A percentile compares a stretch with the other conserved stretches of the same genome.
Evolutionary conservation across 2,797 vertebrate genomes (phyloP).

Genomic region (Periophthalmus magnuspinnatus): DNA sequence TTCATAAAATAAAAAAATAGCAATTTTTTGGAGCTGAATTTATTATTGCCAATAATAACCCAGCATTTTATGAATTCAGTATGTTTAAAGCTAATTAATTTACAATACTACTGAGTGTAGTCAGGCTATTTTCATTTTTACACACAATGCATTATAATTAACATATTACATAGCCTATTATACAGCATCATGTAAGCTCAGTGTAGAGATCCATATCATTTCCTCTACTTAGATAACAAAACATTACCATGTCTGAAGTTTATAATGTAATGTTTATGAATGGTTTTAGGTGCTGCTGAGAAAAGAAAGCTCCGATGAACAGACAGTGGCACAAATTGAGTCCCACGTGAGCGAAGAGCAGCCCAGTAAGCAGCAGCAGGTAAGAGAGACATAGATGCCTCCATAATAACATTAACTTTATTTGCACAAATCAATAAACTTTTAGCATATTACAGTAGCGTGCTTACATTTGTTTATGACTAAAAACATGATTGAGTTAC

Average conservation of each 20-base stretch:
- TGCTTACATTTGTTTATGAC: too few species aligned
- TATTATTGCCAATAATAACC: too few species aligned
- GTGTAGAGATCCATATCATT: too few species aligned
- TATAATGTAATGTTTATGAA: neutral
- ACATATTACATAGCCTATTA: too few species aligned
- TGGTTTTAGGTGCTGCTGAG: constrained; percentile 72
- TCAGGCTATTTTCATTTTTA: too few species aligned
- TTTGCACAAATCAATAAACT: constrained; percentile 1
- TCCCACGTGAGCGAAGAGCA: constrained; percentile 42
- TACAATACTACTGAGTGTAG: too few species aligned
- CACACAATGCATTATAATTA: too few species aligned
- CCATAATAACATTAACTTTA: neutral
- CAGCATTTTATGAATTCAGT: too few species aligned
- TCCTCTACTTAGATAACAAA: neutral
- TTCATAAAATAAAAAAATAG: neutral
- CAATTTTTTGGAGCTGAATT: too few species aligned
- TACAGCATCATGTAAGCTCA: too few species aligned
- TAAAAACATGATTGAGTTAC: too few species aligned
- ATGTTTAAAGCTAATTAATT: too few species aligned
- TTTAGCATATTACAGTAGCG: neutral
- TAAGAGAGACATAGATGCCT: constrained; percentile 31
- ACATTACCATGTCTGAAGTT: neutral
- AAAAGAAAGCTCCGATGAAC: constrained; percentile 58
- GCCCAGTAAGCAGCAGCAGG: constrained; percentile 55
- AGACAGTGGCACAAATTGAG: constrained; percentile 34